These are phyloP conservation scores for Neopipo cinnamomea DNA, from an alignment of 2,113 vertebrate species.

Conservation along the genomic window DNA sequence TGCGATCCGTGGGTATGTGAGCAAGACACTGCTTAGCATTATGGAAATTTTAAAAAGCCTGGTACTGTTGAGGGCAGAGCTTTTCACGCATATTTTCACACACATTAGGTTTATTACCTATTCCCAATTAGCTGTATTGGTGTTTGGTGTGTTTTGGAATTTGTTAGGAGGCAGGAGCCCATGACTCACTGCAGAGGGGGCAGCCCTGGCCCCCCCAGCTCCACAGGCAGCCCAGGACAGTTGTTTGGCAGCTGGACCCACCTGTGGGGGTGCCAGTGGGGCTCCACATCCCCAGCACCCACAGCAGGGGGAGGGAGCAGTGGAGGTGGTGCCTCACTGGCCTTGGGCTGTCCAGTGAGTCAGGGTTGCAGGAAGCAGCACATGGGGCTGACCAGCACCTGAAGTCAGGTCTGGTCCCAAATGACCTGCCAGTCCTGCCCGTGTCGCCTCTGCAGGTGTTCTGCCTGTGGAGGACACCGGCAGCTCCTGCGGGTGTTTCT, in stretches of 20 bases:
- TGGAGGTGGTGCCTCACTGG: rapidly evolving
- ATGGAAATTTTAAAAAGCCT: conserved; percentile 1
- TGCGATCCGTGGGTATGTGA: conserved; percentile 1
- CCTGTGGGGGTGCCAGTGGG: rapidly evolving
- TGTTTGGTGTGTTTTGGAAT: neutral
- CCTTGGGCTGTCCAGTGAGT: rapidly evolving
- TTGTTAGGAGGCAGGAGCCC: neutral
- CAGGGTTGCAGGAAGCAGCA: rapidly evolving
- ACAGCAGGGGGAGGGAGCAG: rapidly evolving
- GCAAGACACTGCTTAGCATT: conserved; percentile 49
- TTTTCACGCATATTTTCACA: neutral
- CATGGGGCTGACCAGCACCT: neutral
- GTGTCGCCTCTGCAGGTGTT: rapidly evolving
- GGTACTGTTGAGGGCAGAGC: neutral
- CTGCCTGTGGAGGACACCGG: rapidly evolving
- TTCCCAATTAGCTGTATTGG: neutral
- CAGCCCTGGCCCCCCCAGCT: neutral
- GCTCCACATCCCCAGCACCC: neutral
- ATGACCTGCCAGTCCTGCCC: neutral
- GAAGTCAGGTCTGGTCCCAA: rapidly evolving
- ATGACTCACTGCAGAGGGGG: rapidly evolving
- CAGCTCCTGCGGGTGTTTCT: neutral
- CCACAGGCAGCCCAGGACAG: neutral
- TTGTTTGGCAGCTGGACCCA: rapidly evolving
- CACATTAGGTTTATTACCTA: neutral